Evolutionary conservation across 2,797 vertebrate species (phyloP), one percentile per base, ranked within the genome.

Genomic region (Sparus aurata): DNA sequence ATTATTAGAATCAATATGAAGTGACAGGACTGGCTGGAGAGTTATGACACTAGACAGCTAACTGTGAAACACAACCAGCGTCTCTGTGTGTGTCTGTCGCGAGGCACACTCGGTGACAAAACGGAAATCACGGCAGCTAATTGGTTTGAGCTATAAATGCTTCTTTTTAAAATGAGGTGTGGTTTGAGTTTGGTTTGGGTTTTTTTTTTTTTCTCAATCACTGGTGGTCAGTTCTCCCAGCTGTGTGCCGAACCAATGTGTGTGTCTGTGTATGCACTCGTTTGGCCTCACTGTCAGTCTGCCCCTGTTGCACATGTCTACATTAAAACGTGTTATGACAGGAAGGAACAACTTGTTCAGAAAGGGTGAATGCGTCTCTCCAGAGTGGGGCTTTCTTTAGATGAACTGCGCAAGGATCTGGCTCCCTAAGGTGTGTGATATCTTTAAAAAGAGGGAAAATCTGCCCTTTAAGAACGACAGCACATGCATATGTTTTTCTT

Each of bases 21-120:
- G 47, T 80, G 84, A 84, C 80, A 86, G 59, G 66, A 60, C 22
- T 18, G 50, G 65, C 72, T 59, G 66, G 62, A 79, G 75, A 89
- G 73, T 66, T 78, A 57, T 83, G 79, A 77, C 65, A 81, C 58
- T 66, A 27, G 76, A 74, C 73, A 83, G 78, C 49, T 43, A 47
- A 57, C 73, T 69, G 79, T 83, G 70, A 76, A 74, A 69, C 67
- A 64, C 38, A 75, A 81, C 54, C 61, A 73, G 47, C 30, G 65
- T 80, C 8, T 15, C 41, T 67, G 20, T 66, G 43, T 69, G 16
- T 63, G 34, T 76, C 25, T 52, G 30, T 75, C 66, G n/a, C 27
- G 4, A 52, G 62, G 13, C 67, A n/a, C 30, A 22, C 58, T 60
- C 30, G 7, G 53, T n/a, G 47, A 65, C 41, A 66, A 34, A 1